A percentile compares a stretch with the other conserved stretches of the same genome.
These are phyloP conservation scores for Nyctalus aviator DNA, from an alignment of 2,797 vertebrate species.

Conservation along the genomic window DNA sequence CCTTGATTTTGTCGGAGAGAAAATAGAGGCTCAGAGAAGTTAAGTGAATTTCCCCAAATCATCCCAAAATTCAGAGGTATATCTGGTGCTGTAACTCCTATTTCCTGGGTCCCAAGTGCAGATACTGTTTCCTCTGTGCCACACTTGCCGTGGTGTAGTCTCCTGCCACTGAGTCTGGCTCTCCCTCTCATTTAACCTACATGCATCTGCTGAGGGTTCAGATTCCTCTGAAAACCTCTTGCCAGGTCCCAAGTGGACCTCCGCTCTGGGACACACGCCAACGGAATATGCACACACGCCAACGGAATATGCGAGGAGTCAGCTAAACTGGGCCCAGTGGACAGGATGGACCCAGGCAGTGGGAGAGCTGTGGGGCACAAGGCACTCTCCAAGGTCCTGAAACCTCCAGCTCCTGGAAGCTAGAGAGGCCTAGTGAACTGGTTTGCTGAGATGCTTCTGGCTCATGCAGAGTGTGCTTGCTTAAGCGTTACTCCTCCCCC, in stretches of 20 bases:
- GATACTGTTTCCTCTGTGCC: neutral
- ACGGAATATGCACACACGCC: neutral
- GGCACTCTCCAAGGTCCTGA: neutral
- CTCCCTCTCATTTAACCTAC: neutral
- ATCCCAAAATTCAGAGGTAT: neutral
- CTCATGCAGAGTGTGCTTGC: neutral
- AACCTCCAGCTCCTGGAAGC: neutral
- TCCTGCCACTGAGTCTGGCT: neutral
- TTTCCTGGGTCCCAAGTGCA: neutral
- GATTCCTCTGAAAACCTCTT: neutral
- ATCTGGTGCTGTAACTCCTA: neutral
- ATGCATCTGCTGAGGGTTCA: neutral
- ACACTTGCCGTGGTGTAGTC: neutral
- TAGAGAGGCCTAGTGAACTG: neutral
- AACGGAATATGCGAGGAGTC: neutral
- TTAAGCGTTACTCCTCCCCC: neutral
- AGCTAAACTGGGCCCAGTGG: neutral
- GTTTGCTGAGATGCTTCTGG: neutral
- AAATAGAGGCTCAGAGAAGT: neutral
- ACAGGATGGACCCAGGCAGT: neutral
- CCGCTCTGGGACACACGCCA: neutral
- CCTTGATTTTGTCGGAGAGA: neutral
- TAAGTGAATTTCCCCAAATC: neutral
- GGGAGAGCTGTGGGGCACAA: fast-evolving
- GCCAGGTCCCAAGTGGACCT: neutral